These are phyloP conservation scores for Selene dorsalis DNA, from an alignment of 2,797 vertebrate genomes.

Conservation along the genomic window DNA sequence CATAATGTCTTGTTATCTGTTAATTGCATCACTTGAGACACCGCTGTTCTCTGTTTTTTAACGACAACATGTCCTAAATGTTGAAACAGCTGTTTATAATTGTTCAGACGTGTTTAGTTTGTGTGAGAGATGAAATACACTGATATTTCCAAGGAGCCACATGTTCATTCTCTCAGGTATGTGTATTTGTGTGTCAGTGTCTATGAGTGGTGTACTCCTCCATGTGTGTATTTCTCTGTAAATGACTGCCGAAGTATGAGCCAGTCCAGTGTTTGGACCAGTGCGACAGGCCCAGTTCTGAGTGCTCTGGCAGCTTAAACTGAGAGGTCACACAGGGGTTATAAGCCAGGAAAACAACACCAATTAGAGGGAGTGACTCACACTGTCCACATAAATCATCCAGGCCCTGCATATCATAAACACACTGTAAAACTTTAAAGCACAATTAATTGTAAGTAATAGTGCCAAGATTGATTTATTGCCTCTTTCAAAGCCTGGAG, in stretches of 20 bases:
- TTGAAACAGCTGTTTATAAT: slow-evolving; percentile 66
- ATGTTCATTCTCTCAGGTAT: slow-evolving; percentile 52
- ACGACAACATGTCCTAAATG: slow-evolving; percentile 47
- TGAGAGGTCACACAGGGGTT: slow-evolving; percentile 82
- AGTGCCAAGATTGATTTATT: slow-evolving; percentile 89
- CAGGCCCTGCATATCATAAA: slow-evolving; percentile 88
- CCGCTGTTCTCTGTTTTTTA: slow-evolving; percentile 52
- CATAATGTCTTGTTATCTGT: slow-evolving; percentile 64
- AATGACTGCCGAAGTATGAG: slow-evolving; percentile 49
- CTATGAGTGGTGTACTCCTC: slow-evolving; percentile 15
- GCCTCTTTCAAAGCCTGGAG: slow-evolving; percentile 81
- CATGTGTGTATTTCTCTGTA: slow-evolving; percentile 27
- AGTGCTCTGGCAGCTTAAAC: slow-evolving; percentile 78
- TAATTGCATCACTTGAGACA: slow-evolving; percentile 62
- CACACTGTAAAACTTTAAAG: slow-evolving; percentile 93
- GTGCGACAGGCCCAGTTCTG: slow-evolving; percentile 46
- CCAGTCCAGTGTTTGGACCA: slow-evolving; percentile 62
- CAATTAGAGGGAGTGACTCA: slow-evolving; percentile 89
- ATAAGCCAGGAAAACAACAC: slow-evolving; percentile 79
- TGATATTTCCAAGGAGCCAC: slow-evolving; percentile 46
- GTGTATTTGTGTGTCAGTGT: slow-evolving; percentile 53
- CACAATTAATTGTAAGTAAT: slow-evolving; percentile 92
- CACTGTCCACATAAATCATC: slow-evolving; percentile 90
- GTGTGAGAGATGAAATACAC: slow-evolving; percentile 31
- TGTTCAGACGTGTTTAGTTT: slow-evolving; percentile 67